Percentiles rank a stretch among this genome's conserved stretches.
Conservation (phyloP, 1,140 invertebrate species). For the Drosophila obscura region DNA sequence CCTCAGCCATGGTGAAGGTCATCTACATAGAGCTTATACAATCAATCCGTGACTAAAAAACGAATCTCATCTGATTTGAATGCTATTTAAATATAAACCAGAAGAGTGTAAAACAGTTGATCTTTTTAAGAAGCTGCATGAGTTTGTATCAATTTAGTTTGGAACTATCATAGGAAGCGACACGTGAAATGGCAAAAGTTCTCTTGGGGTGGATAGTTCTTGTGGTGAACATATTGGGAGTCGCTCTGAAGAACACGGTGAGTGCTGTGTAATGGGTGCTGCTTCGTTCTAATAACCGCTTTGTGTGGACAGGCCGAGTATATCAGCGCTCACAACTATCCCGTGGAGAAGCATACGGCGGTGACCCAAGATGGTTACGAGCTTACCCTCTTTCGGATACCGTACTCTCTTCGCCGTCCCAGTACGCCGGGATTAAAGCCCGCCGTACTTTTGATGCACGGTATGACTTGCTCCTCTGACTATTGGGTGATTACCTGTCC, state of each 20-base stretch:
- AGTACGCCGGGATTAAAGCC: constrained; percentile 3
- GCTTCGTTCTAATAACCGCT: no score
- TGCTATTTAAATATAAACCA: no score
- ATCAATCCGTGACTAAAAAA: no score
- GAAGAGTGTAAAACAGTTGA: no score
- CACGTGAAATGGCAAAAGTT: no score
- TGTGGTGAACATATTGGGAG: not conserved
- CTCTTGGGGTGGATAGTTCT: not conserved
- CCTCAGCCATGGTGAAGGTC: no score
- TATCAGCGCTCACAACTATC: constrained; percentile 84
- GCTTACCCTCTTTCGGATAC: constrained; percentile 83
- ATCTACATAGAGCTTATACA: no score
- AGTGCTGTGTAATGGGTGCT: not conserved
- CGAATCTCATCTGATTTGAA: no score
- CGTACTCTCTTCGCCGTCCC: constrained; percentile 10
- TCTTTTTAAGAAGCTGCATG: no score
- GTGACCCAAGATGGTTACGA: constrained; percentile 85
- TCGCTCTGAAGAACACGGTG: not conserved
- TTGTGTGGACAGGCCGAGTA: not conserved
- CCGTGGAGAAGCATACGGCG: constrained; percentile 84
- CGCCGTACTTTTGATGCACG: constrained; percentile 89
- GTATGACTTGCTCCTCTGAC: constrained; percentile 87
- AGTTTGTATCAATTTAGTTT: no score
- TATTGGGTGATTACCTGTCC: constrained; percentile 88
- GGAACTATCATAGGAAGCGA: no score